phyloP scores from a whole-genome alignment of 2,113 vertebrate genomes.

The Anarhynchus alexandrinus region DNA sequence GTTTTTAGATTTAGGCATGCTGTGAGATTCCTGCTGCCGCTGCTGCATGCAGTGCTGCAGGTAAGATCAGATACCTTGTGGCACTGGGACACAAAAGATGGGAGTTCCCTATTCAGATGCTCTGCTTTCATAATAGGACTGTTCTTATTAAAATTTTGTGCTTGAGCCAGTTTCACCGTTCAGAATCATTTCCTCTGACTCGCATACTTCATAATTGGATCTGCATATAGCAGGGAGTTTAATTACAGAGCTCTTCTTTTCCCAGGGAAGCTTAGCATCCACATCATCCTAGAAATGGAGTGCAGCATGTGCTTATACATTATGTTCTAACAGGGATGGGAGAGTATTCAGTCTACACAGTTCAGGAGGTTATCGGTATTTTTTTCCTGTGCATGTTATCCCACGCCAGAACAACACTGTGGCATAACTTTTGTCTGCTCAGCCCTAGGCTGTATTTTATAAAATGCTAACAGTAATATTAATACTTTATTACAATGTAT shows the following conservation, averaged over 20 bases:
- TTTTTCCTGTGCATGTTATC: not conserved
- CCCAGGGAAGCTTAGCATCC: not conserved
- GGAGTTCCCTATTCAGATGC: not conserved
- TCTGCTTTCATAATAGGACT: not conserved
- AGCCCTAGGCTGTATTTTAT: not conserved
- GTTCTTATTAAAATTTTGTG: not conserved
- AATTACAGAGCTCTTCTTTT: not conserved
- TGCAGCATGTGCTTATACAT: not conserved
- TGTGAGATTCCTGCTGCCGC: not conserved
- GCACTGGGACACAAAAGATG: not conserved
- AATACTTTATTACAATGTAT: not conserved
- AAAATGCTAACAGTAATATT: not conserved
- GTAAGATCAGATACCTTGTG: not conserved
- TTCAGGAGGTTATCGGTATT: not conserved
- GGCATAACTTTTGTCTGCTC: not conserved
- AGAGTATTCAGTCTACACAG: accelerated
- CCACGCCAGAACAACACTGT: not conserved
- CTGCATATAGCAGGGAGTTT: not conserved
- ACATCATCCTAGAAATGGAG: not conserved
- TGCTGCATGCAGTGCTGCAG: not conserved
- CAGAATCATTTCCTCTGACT: not conserved
- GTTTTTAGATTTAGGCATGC: not conserved
- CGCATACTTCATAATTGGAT: not conserved
- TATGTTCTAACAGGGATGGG: not conserved
- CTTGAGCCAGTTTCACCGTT: not conserved